A percentile compares a stretch with the other conserved stretches of the same genome.
Conservation (phyloP, 2,113 vertebrate species). For the Cichladusa arquata region DNA sequence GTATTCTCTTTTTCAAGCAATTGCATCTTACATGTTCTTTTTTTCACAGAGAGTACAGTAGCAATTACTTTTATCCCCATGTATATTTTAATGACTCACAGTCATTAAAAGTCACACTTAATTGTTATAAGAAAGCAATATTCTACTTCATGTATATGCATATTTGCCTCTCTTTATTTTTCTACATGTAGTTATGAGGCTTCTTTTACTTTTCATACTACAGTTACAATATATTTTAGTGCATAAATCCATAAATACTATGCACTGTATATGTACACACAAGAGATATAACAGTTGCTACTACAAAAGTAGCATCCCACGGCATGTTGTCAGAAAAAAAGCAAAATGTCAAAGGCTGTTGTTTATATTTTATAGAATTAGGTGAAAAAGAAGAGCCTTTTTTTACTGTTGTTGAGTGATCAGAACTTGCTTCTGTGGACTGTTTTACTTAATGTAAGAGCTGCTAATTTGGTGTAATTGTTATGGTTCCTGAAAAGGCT, state of each 20-base stretch:
- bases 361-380: background rate
- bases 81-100: background rate
- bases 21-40: background rate
- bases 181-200: background rate
- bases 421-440: background rate
- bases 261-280: background rate
- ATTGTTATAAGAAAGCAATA: background rate
- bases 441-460: background rate
- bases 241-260: background rate
- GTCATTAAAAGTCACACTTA: background rate
- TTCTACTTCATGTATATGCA: background rate
- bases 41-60: background rate
- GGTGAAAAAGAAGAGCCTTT: background rate
- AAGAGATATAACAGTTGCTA: background rate
- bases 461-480: background rate
- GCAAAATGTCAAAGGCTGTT: background rate
- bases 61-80: background rate
- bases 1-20: background rate
- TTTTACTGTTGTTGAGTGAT: background rate
- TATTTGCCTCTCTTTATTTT: background rate
- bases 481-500: background rate
- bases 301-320: background rate
- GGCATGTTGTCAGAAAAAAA: background rate
- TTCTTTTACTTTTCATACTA: background rate
- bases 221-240: background rate